Evolutionary conservation across 2,888 invertebrate species (phyloP).

Genomic region (Brachyptera risi): DNA sequence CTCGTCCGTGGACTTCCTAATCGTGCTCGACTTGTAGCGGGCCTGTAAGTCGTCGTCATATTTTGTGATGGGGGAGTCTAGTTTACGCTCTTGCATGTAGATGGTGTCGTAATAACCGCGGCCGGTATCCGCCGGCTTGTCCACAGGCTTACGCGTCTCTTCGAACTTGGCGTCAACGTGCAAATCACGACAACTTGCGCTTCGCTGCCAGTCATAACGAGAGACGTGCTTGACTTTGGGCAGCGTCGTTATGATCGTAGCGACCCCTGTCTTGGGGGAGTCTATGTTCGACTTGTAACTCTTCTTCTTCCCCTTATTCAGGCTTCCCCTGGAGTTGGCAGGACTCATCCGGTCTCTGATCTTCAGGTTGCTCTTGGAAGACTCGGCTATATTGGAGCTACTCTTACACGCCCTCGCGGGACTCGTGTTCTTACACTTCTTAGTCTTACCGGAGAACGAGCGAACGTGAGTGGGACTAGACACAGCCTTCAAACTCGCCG

Average conservation of each 20-base stretch:
- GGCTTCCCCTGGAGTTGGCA: not conserved
- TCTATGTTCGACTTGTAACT: slow-evolving; percentile 24
- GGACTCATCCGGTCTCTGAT: not conserved
- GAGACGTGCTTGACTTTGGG: slow-evolving; percentile 2
- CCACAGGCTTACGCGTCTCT: slow-evolving; percentile 61
- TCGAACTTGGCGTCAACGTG: slow-evolving; percentile 68
- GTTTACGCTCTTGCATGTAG: slow-evolving; percentile 43
- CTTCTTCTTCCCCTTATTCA: not conserved
- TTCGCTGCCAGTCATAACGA: slow-evolving; percentile 66
- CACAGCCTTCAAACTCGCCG: slow-evolving; percentile 39
- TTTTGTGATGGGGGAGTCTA: slow-evolving; percentile 67
- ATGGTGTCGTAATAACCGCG: slow-evolving; percentile 29
- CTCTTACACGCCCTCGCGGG: slow-evolving; percentile 42
- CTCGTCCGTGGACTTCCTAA: slow-evolving; percentile 57
- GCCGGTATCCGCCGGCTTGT: not conserved
- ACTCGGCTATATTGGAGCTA: not conserved
- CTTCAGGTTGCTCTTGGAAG: not conserved
- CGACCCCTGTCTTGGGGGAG: not conserved
- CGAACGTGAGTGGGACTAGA: not conserved
- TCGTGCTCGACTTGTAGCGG: slow-evolving; percentile 56
- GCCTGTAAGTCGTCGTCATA: slow-evolving; percentile 65
- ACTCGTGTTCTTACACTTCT: not conserved
- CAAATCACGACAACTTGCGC: slow-evolving; percentile 77
- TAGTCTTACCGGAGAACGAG: not conserved
- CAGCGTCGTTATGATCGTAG: not conserved